A percentile compares a stretch with the other conserved stretches of the same genome.
phyloP scores from a whole-genome alignment of 2,888 invertebrate genomes.

The Neoitamus cyanurus region DNA sequence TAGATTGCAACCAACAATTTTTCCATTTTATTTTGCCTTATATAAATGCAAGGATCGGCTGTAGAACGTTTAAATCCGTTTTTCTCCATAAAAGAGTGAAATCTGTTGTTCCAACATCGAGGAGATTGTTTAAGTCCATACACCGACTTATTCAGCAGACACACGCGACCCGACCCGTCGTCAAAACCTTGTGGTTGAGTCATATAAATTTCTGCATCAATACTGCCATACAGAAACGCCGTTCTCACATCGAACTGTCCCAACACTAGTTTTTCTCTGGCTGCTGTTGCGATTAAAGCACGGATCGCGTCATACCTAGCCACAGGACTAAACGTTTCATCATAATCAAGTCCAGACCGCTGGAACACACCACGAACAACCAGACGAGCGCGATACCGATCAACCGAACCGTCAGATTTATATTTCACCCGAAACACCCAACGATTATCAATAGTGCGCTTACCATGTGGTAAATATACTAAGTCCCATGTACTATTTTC shows the following conservation, averaged over 20 bases:
- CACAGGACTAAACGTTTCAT: background rate
- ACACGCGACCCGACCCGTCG: background rate
- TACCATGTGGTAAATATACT: background rate
- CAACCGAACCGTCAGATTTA: slow-evolving; percentile 40
- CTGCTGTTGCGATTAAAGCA: background rate
- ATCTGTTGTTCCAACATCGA: slow-evolving; percentile 12
- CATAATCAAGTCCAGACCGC: background rate
- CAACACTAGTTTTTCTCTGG: background rate
- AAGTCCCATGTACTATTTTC: background rate
- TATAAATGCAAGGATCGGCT: slow-evolving; percentile 10
- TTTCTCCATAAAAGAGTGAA: background rate
- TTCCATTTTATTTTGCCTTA: background rate
- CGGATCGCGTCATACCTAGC: background rate
- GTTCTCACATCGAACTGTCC: background rate
- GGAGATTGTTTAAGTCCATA: slow-evolving; percentile 35
- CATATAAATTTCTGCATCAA: too few species aligned
- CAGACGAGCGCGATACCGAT: slow-evolving; percentile 42
- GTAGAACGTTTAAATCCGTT: slow-evolving; percentile 19
- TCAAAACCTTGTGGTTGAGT: too few species aligned
- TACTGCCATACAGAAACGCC: background rate
- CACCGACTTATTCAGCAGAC: background rate
- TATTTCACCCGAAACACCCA: slow-evolving; percentile 53
- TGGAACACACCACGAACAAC: slow-evolving; percentile 40
- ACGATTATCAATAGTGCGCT: slow-evolving; percentile 10
- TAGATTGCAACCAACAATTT: slow-evolving; percentile 30